These are phyloP conservation scores for Varroa destructor DNA, from an alignment of 1,140 invertebrate species.

Conservation along the genomic window DNA sequence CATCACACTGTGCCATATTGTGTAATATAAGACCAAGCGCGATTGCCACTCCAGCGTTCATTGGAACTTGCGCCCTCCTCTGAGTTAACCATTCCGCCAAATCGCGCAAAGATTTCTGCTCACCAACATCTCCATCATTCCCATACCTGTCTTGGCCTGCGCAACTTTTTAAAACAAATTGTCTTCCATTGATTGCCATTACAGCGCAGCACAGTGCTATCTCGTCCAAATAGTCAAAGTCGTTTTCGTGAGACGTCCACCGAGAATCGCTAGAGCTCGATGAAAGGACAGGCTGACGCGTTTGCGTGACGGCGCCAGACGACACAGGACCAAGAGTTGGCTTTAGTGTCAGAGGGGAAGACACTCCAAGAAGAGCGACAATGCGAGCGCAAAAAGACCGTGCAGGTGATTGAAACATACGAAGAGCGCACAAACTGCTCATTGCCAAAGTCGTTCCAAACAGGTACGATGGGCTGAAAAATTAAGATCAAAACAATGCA, in stretches of 20 bases:
- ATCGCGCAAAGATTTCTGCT: not conserved
- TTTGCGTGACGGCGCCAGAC: no score
- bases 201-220: conserved; percentile 12
- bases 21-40: conserved; percentile 1
- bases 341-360: not conserved
- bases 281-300: no score
- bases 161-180: not conserved
- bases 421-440: not conserved
- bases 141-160: no score
- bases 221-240: not conserved
- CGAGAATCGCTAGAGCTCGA: no score
- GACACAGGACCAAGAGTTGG: no score
- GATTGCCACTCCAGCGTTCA: not conserved
- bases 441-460: not conserved
- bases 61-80: not conserved
- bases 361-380: not conserved
- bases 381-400: conserved; percentile 9
- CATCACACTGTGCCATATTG: not conserved
- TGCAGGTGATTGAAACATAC: not conserved
- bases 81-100: conserved; percentile 13
- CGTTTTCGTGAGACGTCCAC: no score
- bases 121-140: no score
- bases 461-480: conserved; percentile 10
- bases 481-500: not conserved
- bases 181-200: conserved; percentile 4